Evolutionary conservation across 2,797 vertebrate species (phyloP), one percentile per base, ranked within the genome.

Genomic region (Mormyrus proboscirostris): DNA sequence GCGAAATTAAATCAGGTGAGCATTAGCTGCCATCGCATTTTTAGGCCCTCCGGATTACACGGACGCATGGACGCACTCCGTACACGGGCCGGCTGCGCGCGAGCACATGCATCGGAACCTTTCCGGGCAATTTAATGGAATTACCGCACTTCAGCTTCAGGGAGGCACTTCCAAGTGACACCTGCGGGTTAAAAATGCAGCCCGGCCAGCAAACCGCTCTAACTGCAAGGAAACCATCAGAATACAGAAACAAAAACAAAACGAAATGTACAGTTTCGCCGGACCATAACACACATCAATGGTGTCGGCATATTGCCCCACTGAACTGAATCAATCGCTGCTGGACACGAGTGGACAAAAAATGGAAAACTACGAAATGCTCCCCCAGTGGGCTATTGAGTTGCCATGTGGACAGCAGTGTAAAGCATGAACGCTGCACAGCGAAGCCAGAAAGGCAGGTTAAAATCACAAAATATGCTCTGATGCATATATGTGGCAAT

Each of bases 1-100:
- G 50, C 33, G 65, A 89, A 89, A 89, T 84, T 69, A 89, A 89
- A 89, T 89, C 84, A 89, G 84, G 59, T 65, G 57, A 86, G 84
- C 89, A 89, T 89, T 86, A 89, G 55, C 59, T 87, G n/a, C 29
- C 89, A 51, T 87, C 88, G 25, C 87, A 50, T 69, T 88, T 88
- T 73, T 69, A 51, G 87, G 33, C 59, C 62, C 59, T 12, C 44
- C 29, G n/a, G 76, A 82, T 55, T 53, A 57, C 86, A 59, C 33
- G 53, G 51, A 87, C 38, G 53, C 85, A 3, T 38, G 50, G 53
- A 59, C 16, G 3, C 33, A 59, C 51, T 44, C 51, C 38, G 33
- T 33, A 59, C 16, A n/a, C n/a, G 16, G 19, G 33, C 3, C 1
- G 33, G n/a, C 44, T 16, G 22, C 0, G 2, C 0, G 82, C 16